Evolutionary conservation across 1,140 invertebrate genomes (phyloP), one percentile per base, ranked within the genome.

Genomic region (Gonioctena quinquepunctata): DNA sequence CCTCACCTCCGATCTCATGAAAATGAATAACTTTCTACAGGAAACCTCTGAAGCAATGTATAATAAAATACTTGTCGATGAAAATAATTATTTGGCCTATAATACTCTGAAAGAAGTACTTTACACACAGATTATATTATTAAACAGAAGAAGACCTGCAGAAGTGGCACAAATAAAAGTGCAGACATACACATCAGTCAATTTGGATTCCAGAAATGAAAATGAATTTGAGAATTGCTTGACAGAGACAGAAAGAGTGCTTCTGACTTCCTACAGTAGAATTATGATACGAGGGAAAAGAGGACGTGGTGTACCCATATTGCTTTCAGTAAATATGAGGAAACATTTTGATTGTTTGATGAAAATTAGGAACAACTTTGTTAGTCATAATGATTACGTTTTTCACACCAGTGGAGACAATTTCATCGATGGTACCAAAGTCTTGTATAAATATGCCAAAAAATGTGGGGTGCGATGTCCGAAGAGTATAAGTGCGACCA

Each of bases 61-160:
- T 60, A 42, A 25, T 18, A 48, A 42, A 48, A 27, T 79, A 19
- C 48, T 8, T 28, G 26, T 66, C 49, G 60, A 69, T 48, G 26
- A 16, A 19, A 56, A 42, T 13, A 66, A 76, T 70, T 2, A 8
- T 8, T n/a, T 18, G 18, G 73, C 78, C 7, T 81, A 42, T 42
- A 73, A 42, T 76, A 19, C 8, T 28, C 66, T 50, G 57, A 79
- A 60, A 13, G 75, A 52, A 78, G 79, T 66, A 74, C 74, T 3
- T 67, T 78, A 21, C 79, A 67, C 65, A 79, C 74, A 66, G 50
- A 26, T 66, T 26, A 66, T 66, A 22, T 23, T 66, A 13, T 19
- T 57, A 2, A 66, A 66, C 23, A 66, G 64, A 66, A 59, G 64
- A 11, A 52, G 64, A 22, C 64, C 64, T 59, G 50, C 22, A 19